Conservation (phyloP, 1,140 invertebrate genomes). For the Zeugodacus cucurbitae region DNA sequence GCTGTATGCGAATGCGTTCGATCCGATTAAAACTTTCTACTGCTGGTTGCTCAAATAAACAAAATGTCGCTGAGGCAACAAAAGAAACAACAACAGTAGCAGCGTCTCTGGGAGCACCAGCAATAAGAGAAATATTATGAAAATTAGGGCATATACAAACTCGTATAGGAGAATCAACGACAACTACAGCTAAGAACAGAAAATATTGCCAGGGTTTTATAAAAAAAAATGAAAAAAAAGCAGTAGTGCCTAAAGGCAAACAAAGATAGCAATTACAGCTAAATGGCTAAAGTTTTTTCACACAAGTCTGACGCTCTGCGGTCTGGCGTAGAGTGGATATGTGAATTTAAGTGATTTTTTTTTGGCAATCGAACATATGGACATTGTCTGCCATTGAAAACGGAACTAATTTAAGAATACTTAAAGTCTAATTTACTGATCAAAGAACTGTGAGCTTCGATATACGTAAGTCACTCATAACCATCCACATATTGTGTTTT, state of each 20-base stretch:
- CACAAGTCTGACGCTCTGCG: background rate
- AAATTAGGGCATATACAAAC: background rate
- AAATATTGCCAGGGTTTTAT: background rate
- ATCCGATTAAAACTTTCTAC: conserved; percentile 19
- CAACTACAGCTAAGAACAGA: too few species aligned
- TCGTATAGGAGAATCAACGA: background rate
- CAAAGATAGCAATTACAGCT: background rate
- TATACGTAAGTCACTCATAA: too few species aligned
- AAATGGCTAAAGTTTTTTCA: conserved; percentile 10
- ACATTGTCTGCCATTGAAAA: background rate
- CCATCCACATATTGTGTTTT: too few species aligned
- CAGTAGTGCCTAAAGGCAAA: background rate
- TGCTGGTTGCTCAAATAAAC: conserved; percentile 13
- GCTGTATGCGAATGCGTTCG: background rate
- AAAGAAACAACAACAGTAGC: background rate
- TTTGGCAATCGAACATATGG: background rate
- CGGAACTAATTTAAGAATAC: background rate
- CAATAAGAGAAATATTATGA: background rate
- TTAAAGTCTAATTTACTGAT: too few species aligned
- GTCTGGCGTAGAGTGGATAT: background rate
- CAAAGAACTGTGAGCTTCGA: too few species aligned
- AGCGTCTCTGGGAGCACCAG: background rate
- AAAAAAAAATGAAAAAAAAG: background rate
- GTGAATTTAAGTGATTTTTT: background rate
- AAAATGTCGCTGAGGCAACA: background rate